Evolutionary conservation across 2,888 invertebrate genomes (phyloP).

Genomic region (Scrobipalpa costella): DNA sequence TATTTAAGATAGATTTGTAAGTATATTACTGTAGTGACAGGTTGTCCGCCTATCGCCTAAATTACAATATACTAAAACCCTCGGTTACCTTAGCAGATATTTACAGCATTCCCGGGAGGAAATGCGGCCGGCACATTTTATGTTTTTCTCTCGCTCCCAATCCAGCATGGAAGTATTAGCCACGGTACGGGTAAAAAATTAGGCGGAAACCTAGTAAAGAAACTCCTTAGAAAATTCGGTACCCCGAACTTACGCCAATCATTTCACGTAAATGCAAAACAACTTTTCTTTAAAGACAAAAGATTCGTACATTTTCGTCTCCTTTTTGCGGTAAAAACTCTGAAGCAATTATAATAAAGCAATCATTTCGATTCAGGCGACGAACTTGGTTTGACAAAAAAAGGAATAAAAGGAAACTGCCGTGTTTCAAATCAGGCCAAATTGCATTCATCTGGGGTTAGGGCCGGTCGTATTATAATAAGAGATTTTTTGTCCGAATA

Average conservation of each 20-base stretch:
- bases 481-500: slow-evolving; percentile 36
- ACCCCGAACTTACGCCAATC: slow-evolving; percentile 6
- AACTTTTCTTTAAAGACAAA: slow-evolving; percentile 10
- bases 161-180: no score
- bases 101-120: no score
- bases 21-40: no score
- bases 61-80: no score
- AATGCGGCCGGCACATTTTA: no score
- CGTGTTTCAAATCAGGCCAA: slow-evolving; percentile 62
- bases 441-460: slow-evolving; percentile 64
- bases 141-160: no score
- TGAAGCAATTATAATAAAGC: slow-evolving; percentile 31
- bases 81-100: no score
- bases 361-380: slow-evolving; percentile 28
- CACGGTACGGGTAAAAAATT: no score
- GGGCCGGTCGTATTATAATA: slow-evolving; percentile 48
- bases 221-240: neutral
- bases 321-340: slow-evolving; percentile 18
- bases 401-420: slow-evolving; percentile 39
- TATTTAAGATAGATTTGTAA: no score
- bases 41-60: no score
- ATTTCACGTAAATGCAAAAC: slow-evolving; percentile 12
- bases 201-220: neutral
- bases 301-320: neutral
- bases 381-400: slow-evolving; percentile 23